These are phyloP conservation scores for Leistus spinibarbis DNA, from an alignment of 2,888 invertebrate species.

Conservation along the genomic window DNA sequence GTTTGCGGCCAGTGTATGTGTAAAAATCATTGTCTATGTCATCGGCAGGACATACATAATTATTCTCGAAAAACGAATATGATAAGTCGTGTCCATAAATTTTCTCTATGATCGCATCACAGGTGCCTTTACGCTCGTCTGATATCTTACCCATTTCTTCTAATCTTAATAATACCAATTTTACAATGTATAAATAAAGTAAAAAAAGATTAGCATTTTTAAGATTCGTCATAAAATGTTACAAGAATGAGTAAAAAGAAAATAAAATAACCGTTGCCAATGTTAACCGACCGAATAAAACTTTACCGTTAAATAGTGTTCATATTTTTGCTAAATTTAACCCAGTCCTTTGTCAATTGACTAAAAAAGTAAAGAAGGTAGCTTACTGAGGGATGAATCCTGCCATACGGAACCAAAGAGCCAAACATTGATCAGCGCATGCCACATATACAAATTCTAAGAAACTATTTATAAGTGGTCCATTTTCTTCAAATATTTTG, in stretches of 20 bases:
- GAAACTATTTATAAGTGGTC: background rate
- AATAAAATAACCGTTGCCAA: too few relatives aligned
- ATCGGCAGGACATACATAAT: background rate
- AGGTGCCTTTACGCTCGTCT: background rate
- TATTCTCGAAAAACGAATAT: background rate
- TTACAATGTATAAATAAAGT: too few relatives aligned
- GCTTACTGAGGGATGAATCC: background rate
- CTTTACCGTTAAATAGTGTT: too few relatives aligned
- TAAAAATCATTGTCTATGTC: background rate
- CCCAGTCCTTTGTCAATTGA: too few relatives aligned
- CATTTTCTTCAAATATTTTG: background rate
- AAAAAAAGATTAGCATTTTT: too few relatives aligned
- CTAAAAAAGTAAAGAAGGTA: too few relatives aligned
- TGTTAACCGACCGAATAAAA: too few relatives aligned
- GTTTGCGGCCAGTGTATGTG: background rate
- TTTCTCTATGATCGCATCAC: background rate
- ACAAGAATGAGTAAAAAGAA: too few relatives aligned
- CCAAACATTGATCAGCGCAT: background rate
- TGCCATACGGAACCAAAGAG: background rate
- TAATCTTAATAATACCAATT: too few relatives aligned
- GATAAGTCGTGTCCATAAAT: background rate
- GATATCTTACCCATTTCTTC: background rate
- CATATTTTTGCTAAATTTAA: too few relatives aligned
- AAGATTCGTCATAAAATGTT: too few relatives aligned
- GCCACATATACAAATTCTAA: background rate